Evolutionary conservation across 2,888 invertebrate genomes (phyloP).

Genomic region (Taphrorychus bicolor): DNA sequence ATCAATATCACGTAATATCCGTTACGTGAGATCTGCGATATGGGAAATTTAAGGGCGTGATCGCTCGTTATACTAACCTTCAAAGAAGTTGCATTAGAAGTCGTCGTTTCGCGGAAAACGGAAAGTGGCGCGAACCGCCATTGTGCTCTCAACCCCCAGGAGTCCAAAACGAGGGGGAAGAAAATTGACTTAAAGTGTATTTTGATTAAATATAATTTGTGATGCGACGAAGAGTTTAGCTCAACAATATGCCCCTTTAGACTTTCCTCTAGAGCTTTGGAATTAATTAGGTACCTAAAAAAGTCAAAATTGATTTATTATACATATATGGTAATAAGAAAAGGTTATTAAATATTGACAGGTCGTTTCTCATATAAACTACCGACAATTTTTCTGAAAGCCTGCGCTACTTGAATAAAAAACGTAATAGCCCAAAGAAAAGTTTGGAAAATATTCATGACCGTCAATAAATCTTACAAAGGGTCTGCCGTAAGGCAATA

Average conservation of each 20-base stretch:
- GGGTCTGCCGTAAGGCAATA: constrained; percentile 32
- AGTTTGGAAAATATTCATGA: constrained; percentile 28
- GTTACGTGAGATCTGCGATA: neutral
- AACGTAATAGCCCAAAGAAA: constrained; percentile 10
- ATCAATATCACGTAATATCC: neutral
- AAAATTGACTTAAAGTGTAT: constrained; percentile 3
- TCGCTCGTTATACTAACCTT: neutral
- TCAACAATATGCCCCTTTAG: neutral
- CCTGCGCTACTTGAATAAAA: constrained; percentile 8
- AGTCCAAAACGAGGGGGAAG: neutral
- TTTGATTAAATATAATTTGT: constrained; percentile 5
- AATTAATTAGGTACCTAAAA: no score
- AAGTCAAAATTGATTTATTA: no score
- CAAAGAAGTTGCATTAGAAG: neutral
- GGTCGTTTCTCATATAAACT: constrained; percentile 3
- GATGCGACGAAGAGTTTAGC: neutral
- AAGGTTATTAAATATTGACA: constrained; percentile 8
- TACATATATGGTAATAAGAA: neutral
- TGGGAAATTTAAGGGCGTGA: neutral
- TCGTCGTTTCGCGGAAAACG: neutral
- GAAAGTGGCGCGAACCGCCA: neutral
- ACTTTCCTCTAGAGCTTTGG: no score
- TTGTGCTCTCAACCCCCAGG: neutral
- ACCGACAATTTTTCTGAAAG: constrained; percentile 1
- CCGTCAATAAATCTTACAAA: constrained; percentile 28